These are phyloP conservation scores for Azemiops feae DNA, from an alignment of 2,113 vertebrate species.

Conservation along the genomic window DNA sequence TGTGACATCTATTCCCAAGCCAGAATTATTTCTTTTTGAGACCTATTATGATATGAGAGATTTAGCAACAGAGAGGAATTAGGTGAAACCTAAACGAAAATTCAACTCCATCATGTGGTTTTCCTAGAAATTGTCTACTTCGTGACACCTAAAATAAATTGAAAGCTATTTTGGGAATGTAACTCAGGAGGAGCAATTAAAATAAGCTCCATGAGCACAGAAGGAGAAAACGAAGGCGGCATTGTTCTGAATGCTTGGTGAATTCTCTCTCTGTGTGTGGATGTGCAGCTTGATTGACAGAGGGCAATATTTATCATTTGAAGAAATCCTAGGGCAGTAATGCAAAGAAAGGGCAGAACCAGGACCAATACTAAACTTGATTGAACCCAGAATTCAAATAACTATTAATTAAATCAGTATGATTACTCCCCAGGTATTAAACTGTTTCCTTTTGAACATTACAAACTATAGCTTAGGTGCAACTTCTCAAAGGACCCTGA, in stretches of 20 bases:
- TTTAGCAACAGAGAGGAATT: background rate
- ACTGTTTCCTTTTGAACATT: background rate
- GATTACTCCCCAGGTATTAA: background rate
- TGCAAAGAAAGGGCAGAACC: background rate
- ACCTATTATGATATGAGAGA: background rate
- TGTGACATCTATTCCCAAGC: background rate
- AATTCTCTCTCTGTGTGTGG: background rate
- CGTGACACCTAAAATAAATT: background rate
- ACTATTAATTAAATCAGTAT: background rate
- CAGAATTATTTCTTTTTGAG: background rate
- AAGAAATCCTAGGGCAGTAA: background rate
- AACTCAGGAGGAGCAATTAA: background rate
- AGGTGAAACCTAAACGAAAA: background rate
- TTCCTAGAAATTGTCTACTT: background rate
- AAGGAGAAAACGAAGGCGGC: background rate
- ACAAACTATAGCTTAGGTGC: background rate
- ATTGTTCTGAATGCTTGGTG: background rate
- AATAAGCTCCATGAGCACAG: background rate
- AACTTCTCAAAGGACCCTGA: background rate
- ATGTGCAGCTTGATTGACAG: background rate
- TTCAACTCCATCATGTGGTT: no score
- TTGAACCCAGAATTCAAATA: background rate
- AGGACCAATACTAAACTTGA: background rate
- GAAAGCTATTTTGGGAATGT: background rate
- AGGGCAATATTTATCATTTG: background rate